A percentile compares a stretch with the other conserved stretches of the same genome.
phyloP scores from a whole-genome alignment of 1,140 invertebrate genomes.

The Holotrichia oblita region DNA sequence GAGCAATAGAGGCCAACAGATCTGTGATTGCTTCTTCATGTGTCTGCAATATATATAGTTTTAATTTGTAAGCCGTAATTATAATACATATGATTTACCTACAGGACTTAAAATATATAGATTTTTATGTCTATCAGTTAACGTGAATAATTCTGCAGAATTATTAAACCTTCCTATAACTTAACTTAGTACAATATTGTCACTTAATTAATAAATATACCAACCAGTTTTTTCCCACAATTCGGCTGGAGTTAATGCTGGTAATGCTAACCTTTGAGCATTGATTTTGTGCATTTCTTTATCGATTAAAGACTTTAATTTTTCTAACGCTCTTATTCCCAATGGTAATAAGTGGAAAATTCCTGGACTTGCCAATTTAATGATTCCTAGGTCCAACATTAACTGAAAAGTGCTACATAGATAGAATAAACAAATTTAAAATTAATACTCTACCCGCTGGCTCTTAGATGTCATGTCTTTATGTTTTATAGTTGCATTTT shows the following conservation, averaged over 20 bases:
- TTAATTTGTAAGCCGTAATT: background rate
- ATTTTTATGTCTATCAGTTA: constrained; percentile 77
- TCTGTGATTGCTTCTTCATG: constrained; percentile 86
- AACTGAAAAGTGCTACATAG: constrained; percentile 66
- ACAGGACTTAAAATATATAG: constrained; percentile 85
- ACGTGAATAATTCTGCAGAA: constrained; percentile 73
- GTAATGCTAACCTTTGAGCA: too few species aligned
- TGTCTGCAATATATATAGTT: constrained; percentile 70
- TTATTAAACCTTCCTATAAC: constrained; percentile 66
- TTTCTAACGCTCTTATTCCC: constrained; percentile 77
- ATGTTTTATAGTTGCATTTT: constrained; percentile 65
- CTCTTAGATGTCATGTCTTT: constrained; percentile 70
- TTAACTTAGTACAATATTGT: background rate
- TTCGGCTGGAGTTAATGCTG: constrained; percentile 72
- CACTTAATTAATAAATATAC: constrained; percentile 12
- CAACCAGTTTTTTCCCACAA: constrained; percentile 81
- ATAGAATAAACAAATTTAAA: background rate
- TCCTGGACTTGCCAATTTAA: constrained; percentile 74
- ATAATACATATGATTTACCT: constrained; percentile 60
- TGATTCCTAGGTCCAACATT: constrained; percentile 79
- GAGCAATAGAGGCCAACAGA: constrained; percentile 69
- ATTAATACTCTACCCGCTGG: constrained; percentile 65
- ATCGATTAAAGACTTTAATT: constrained; percentile 79
- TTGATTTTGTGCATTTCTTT: constrained; percentile 73
- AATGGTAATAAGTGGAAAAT: constrained; percentile 83